Evolutionary conservation across 2,888 invertebrate genomes (phyloP).

Genomic region (Petrolisthes manimaculis): DNA sequence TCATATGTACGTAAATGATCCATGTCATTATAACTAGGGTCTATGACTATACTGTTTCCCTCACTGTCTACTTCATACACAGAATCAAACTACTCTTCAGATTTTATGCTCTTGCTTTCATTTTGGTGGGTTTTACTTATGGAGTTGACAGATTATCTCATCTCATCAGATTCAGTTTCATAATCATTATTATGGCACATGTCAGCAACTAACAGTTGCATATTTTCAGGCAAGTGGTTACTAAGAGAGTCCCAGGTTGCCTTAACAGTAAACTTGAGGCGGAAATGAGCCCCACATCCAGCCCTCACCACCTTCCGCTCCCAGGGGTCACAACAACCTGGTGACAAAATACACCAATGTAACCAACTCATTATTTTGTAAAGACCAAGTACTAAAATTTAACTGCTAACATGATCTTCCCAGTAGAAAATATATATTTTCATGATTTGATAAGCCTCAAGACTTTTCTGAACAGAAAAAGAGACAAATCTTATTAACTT

Average conservation of each 20-base stretch:
- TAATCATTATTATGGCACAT: conserved; percentile 18
- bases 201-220: conserved; percentile 72
- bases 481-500: no score
- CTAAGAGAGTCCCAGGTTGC: conserved; percentile 78
- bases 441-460: no score
- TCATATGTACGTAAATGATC: conserved; percentile 58
- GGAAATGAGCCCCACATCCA: conserved; percentile 88
- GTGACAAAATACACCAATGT: no score
- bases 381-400: no score
- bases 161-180: not conserved
- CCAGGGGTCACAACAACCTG: conserved; percentile 90
- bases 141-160: not conserved
- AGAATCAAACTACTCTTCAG: not conserved
- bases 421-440: no score
- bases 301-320: conserved; percentile 87
- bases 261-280: conserved; percentile 78
- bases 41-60: conserved; percentile 24
- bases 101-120: not conserved
- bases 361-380: no score
- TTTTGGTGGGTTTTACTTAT: not conserved
- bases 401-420: no score
- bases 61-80: conserved; percentile 34
- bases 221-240: conserved; percentile 72
- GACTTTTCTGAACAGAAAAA: no score
- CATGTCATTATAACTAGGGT: conserved; percentile 44